Evolutionary conservation across 2,797 vertebrate genomes (phyloP).

Genomic region (Typhlichthys eigenmanni): DNA sequence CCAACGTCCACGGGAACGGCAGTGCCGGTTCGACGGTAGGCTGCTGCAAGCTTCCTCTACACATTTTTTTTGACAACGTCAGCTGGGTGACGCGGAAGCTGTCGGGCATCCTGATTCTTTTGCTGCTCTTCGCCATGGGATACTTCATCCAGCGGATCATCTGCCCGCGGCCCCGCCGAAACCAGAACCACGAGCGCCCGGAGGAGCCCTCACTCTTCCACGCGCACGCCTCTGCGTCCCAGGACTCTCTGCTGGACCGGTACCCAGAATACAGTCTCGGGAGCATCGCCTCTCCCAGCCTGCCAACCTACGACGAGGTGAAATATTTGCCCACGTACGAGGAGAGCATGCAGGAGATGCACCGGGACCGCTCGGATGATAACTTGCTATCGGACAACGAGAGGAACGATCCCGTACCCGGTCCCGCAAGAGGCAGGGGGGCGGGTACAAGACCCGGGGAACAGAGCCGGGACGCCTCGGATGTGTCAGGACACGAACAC

Average conservation of each 20-base stretch:
- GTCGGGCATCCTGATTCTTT: conserved; percentile 89
- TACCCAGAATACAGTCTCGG: conserved; percentile 71
- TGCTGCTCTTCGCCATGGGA: conserved; percentile 91
- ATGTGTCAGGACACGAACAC: conserved; percentile 56
- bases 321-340: conserved; percentile 93
- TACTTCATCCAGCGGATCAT: conserved; percentile 92
- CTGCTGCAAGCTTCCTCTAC: conserved; percentile 86
- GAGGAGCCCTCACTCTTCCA: conserved; percentile 77
- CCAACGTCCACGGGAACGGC: conserved; percentile 62
- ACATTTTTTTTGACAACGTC: conserved; percentile 87
- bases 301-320: conserved; percentile 93
- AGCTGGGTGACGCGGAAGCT: conserved; percentile 91
- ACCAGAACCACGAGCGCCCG: conserved; percentile 51
- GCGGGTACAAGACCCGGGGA: conserved; percentile 39
- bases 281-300: conserved; percentile 76
- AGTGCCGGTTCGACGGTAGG: conserved; percentile 71
- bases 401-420: conserved; percentile 29
- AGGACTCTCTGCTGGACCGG: conserved; percentile 87
- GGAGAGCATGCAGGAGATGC: conserved; percentile 86
- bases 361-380: conserved; percentile 73
- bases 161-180: conserved; percentile 84
- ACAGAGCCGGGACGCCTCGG: conserved; percentile 57
- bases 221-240: conserved; percentile 81
- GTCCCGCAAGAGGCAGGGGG: conserved; percentile 29
- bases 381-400: conserved; percentile 61